Conservation (phyloP, 2,113 vertebrate species). For the Diphyllodes magnificus region DNA sequence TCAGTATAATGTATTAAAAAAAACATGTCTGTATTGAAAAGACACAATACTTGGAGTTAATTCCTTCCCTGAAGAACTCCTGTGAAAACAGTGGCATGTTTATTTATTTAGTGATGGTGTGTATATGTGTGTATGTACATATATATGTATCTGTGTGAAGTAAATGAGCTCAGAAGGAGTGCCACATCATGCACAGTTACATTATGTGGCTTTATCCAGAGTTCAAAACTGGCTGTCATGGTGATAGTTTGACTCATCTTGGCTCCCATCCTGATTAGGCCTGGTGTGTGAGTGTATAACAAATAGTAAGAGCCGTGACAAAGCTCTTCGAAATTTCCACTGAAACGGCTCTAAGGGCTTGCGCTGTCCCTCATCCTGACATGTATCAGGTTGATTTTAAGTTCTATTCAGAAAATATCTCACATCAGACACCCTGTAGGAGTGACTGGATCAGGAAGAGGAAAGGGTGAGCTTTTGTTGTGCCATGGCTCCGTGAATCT, state of each 20-base stretch:
- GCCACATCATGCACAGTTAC: not conserved
- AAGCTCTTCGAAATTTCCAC: not conserved
- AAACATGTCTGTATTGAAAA: not conserved
- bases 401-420: not conserved
- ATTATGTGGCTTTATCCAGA: not conserved
- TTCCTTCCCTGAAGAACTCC: not conserved
- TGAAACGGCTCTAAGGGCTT: not conserved
- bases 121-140: not conserved
- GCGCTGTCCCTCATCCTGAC: not conserved
- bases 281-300: not conserved
- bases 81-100: not conserved
- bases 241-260: not conserved
- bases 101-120: not conserved
- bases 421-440: not conserved
- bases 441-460: not conserved
- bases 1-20: not conserved
- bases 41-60: not conserved
- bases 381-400: not conserved
- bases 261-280: accelerated
- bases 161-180: not conserved
- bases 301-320: not conserved
- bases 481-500: not conserved
- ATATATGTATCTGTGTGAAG: not conserved
- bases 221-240: not conserved
- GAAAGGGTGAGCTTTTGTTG: not conserved